These are phyloP conservation scores for Calameuta filiformis DNA, from an alignment of 2,888 invertebrate genomes.

Conservation along the genomic window DNA sequence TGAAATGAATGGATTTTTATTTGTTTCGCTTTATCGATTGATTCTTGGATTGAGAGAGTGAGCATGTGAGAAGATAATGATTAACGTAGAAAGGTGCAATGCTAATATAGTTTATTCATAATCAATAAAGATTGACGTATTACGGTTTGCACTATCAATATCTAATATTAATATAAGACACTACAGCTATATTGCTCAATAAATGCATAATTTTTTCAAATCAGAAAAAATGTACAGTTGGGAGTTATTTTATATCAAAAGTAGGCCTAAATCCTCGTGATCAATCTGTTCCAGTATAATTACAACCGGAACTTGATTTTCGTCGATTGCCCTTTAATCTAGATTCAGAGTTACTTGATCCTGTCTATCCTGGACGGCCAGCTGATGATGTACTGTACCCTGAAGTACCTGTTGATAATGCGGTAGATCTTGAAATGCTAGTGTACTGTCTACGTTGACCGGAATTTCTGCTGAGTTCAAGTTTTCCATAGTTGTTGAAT, in stretches of 20 bases:
- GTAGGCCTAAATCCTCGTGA: neutral
- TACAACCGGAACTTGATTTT: neutral
- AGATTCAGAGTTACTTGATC: neutral
- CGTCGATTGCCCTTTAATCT: neutral
- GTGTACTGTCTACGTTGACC: neutral
- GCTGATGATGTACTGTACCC: neutral
- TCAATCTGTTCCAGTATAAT: neutral
- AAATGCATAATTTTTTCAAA: neutral
- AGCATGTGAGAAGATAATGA: neutral
- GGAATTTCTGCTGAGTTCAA: neutral
- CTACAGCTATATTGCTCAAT: neutral
- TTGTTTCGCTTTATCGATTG: neutral
- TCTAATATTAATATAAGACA: neutral
- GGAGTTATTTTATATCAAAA: neutral
- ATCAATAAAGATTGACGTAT: neutral
- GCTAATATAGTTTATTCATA: neutral
- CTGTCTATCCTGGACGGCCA: neutral
- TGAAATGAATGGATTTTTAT: too few species aligned
- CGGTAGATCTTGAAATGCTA: too few species aligned
- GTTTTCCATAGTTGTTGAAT: too few species aligned
- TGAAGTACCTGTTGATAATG: neutral
- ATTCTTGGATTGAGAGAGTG: neutral
- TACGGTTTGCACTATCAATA: neutral
- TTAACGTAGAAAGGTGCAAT: neutral
- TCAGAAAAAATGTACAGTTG: neutral